phyloP scores from a whole-genome alignment of 2,113 vertebrate species.

The Copsychus sechellarum region DNA sequence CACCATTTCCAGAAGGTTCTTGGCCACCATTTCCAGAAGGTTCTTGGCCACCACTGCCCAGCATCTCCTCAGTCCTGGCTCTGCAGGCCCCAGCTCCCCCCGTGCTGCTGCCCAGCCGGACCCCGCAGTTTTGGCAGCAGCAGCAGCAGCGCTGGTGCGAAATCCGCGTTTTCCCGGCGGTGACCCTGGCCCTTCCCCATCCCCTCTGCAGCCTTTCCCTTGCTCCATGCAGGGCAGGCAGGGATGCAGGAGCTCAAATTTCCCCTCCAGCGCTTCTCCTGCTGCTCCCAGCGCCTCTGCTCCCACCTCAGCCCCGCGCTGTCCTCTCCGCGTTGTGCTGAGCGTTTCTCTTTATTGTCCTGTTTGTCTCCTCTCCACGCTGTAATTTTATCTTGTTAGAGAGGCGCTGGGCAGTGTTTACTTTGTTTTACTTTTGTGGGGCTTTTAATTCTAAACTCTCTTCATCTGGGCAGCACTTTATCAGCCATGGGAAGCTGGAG shows the following conservation, averaged over 20 bases:
- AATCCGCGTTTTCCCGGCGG: background rate
- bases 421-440: conserved; percentile 29
- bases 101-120: background rate
- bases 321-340: background rate
- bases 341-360: background rate
- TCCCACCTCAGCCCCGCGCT: accelerated
- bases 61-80: background rate
- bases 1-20: background rate
- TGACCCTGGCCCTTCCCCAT: background rate
- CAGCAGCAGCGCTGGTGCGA: accelerated
- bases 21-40: background rate
- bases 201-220: no score
- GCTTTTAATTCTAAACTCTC: conserved; percentile 48
- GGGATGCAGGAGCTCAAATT: accelerated
- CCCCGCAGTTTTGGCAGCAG: accelerated
- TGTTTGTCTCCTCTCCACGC: background rate
- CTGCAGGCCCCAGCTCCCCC: background rate
- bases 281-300: accelerated
- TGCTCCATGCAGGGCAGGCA: no score
- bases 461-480: conserved; percentile 57
- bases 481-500: conserved; percentile 19
- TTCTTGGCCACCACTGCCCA: background rate
- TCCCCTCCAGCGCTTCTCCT: accelerated
- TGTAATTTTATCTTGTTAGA: background rate
- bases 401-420: background rate